Conservation (phyloP, 1,140 invertebrate genomes). For the Orussus abietinus region DNA sequence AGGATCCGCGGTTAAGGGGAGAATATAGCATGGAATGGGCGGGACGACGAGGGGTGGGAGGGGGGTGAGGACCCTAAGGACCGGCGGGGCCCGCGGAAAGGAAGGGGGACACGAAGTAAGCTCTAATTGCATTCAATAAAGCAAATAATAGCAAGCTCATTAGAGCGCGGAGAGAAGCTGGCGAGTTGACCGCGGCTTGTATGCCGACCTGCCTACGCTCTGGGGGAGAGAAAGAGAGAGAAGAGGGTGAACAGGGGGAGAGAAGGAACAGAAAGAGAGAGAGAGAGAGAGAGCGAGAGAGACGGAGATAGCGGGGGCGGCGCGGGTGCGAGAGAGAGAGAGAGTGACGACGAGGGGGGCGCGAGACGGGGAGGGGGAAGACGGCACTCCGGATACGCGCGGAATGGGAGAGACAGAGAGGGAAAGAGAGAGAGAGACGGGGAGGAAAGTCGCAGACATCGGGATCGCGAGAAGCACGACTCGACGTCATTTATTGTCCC, state of each 20-base stretch:
- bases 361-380: slow-evolving; percentile 13
- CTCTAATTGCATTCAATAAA: slow-evolving; percentile 53
- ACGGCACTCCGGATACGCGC: slow-evolving; percentile 9
- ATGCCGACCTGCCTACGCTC: slow-evolving; percentile 40
- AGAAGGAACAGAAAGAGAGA: slow-evolving; percentile 6
- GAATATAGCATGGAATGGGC: slow-evolving; percentile 1
- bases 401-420: slow-evolving; percentile 19
- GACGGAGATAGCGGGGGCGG: slow-evolving; percentile 7
- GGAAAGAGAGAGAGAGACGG: slow-evolving; percentile 19
- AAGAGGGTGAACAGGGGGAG: slow-evolving; percentile 15
- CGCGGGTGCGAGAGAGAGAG: slow-evolving; percentile 11
- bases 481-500: slow-evolving; percentile 47
- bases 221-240: slow-evolving; percentile 21
- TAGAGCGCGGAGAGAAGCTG: slow-evolving; percentile 42
- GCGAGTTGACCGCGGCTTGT: slow-evolving; percentile 39
- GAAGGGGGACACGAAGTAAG: slow-evolving; percentile 44
- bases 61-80: no score
- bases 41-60: slow-evolving; percentile 7
- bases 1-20: not conserved
- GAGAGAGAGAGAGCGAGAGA: slow-evolving; percentile 5
- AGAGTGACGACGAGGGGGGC: slow-evolving; percentile 7
- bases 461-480: slow-evolving; percentile 36
- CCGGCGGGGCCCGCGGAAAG: no score
- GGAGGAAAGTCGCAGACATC: slow-evolving; percentile 30
- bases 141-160: slow-evolving; percentile 53